Base-by-base conservation (phyloP, 2,888 invertebrate genomes). In the Chironomus riparius region DNA sequence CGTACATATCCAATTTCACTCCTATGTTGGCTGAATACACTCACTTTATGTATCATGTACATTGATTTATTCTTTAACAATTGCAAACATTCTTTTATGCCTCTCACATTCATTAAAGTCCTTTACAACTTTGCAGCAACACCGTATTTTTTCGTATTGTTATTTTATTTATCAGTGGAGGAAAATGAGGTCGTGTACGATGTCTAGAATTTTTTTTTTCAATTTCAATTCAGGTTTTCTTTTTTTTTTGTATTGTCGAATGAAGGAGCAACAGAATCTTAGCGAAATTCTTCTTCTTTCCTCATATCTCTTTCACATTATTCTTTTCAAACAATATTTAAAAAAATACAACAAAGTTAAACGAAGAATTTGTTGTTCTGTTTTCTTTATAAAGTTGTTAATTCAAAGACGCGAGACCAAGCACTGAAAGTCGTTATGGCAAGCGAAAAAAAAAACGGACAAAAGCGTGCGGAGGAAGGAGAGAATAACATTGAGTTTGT, bases 351-450 rank as follows among this genome's bases (percentile, higher is more conserved):
- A 50, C 18, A 56, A 7, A 18, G n/a, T 56, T 18, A 56, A 56
- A 18, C 56, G 18, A 56, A 15, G 5, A 7, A 21, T 47, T 28
- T 47, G 24, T 22, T 50, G n/a, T 2, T n/a, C 50, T 50, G 50
- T 24, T 22, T n/a, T 13, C 22, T 50, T 70, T 68, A 70, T n/a
- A 50, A 21, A 21, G 65, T 48, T 70, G 70, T 70, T 70, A 48
- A 24, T 70, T 56, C 50, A 47, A 24, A 56, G 70, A 70, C 50
- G 70, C 56, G 50, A 70, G 22, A 21, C 22, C 48, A 56, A 70
- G 21, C 21, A 70, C 70, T 70, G 70, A 70, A 70, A 70, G 24
- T 50, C 69, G 69, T 69, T 50, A 70, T 48, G 50, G 7, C 56
- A 18, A 18, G n/a, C 7, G 18, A 15, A 18, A 18, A 18, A 50